These are phyloP conservation scores for Odontomyia ornata DNA, from an alignment of 2,888 invertebrate genomes.

Conservation along the genomic window DNA sequence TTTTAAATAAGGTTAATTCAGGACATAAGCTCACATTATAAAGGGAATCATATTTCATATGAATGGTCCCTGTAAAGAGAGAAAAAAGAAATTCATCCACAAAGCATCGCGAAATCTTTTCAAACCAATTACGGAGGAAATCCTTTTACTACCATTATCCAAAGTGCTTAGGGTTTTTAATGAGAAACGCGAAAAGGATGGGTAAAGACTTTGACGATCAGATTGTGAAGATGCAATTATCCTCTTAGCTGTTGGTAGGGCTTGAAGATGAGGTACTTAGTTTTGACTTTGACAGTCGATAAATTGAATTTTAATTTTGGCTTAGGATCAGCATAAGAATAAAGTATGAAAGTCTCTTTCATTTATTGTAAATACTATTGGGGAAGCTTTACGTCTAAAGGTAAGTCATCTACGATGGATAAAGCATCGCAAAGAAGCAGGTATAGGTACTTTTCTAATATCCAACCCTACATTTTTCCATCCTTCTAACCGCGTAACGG, in stretches of 20 bases:
- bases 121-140: conserved; percentile 40
- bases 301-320: no score
- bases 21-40: conserved; percentile 31
- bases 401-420: no score
- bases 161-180: conserved; percentile 1
- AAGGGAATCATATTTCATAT: conserved; percentile 34
- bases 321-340: no score
- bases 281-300: no score
- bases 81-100: conserved; percentile 5
- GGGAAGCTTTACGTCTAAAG: no score
- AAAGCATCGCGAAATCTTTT: conserved; percentile 33
- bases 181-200: neutral
- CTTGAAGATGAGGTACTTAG: no score
- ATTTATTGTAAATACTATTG: no score
- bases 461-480: neutral
- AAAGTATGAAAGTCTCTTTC: no score
- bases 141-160: conserved; percentile 38
- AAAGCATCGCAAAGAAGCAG: no score
- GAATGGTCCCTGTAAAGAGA: conserved; percentile 11
- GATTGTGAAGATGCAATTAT: no score
- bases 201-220: neutral
- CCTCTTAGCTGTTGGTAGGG: no score
- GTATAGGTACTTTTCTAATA: no score
- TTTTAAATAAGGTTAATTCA: neutral
- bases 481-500: neutral